Conservation (phyloP, 2,113 vertebrate genomes). For the Rhabdomys dilectus region DNA sequence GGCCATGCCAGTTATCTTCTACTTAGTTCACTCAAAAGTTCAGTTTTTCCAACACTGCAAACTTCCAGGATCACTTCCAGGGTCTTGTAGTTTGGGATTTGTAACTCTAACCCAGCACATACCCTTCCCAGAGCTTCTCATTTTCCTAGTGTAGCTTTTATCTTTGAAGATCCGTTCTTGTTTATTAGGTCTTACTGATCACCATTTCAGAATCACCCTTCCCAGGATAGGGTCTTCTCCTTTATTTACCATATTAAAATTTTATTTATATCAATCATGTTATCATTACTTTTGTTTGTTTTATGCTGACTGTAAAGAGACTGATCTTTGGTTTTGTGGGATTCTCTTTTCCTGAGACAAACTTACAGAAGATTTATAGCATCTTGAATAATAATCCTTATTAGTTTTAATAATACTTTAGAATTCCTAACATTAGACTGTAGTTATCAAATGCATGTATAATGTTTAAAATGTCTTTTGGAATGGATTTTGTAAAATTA, state of each 20-base stretch:
- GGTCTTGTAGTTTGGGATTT: neutral
- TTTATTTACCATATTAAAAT: neutral
- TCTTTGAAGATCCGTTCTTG: neutral
- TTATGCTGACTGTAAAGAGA: neutral
- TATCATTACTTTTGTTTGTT: neutral
- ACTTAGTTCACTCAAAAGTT: neutral
- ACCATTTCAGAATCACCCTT: neutral
- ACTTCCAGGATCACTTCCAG: neutral
- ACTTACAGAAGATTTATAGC: neutral
- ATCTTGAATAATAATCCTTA: neutral
- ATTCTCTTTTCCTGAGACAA: neutral
- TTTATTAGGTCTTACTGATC: neutral
- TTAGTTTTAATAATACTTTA: neutral
- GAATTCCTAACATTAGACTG: neutral
- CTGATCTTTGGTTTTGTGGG: neutral
- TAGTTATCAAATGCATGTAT: neutral
- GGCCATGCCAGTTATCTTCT: neutral
- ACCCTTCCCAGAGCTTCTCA: neutral
- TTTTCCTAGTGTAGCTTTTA: neutral
- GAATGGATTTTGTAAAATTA: neutral
- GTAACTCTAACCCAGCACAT: fast-evolving
- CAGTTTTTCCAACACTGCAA: neutral
- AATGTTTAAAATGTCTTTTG: neutral
- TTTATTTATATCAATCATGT: neutral
- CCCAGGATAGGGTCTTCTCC: neutral